Percentiles rank a stretch among this genome's conserved stretches.
phyloP scores from a whole-genome alignment of 2,888 invertebrate species.

The Merodon equestris region DNA sequence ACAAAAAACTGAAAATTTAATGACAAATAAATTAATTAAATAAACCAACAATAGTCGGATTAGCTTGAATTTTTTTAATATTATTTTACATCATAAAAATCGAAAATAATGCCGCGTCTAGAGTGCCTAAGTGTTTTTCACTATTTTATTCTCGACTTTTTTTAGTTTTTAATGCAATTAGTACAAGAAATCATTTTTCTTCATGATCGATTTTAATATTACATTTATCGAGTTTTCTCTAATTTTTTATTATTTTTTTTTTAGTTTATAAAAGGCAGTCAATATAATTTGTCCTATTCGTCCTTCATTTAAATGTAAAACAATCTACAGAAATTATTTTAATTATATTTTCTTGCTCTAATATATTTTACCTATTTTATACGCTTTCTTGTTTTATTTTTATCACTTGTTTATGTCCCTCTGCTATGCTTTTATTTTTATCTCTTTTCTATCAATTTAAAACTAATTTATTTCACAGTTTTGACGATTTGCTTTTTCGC shows the following conservation, averaged over 20 bases:
- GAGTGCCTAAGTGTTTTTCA: conserved; percentile 46
- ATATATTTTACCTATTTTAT: conserved; percentile 41
- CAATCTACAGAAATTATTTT: conserved; percentile 59
- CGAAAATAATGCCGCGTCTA: conserved; percentile 54
- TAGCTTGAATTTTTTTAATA: conserved; percentile 23
- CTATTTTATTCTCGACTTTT: neutral
- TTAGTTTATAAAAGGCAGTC: conserved; percentile 65
- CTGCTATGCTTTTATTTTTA: conserved; percentile 39
- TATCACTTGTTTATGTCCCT: conserved; percentile 68
- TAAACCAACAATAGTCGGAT: conserved; percentile 51
- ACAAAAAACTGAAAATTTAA: conserved; percentile 17
- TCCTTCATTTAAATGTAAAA: conserved; percentile 52
- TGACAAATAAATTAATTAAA: no score
- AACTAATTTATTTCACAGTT: conserved; percentile 68
- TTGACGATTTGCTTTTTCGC: conserved; percentile 69
- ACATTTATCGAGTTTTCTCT: conserved; percentile 11
- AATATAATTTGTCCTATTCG: conserved; percentile 60
- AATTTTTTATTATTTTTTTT: conserved; percentile 17
- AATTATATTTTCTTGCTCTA: conserved; percentile 45
- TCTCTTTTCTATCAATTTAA: conserved; percentile 38
- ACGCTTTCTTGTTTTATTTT: conserved; percentile 53
- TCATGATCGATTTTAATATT: conserved; percentile 62
- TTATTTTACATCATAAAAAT: conserved; percentile 54
- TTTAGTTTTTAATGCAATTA: conserved; percentile 51
- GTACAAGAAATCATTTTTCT: conserved; percentile 46